Evolutionary conservation across 2,888 invertebrate genomes (phyloP).

Genomic region (Xylocampa areola): DNA sequence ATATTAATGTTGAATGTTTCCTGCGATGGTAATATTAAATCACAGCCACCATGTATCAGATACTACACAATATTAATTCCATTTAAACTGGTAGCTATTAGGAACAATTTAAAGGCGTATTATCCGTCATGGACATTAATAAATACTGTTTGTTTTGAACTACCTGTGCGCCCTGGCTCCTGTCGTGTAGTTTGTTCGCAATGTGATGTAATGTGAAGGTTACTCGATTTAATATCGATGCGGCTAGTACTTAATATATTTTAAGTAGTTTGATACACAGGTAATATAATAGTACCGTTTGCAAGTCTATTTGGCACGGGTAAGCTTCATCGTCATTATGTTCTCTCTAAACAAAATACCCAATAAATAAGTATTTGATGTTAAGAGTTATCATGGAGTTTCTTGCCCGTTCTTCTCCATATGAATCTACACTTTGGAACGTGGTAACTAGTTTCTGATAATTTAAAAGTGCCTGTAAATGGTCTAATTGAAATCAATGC

Average conservation of each 20-base stretch:
- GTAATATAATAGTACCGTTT: slow-evolving; percentile 37
- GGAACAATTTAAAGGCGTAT: slow-evolving; percentile 61
- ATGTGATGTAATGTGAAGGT: slow-evolving; percentile 47
- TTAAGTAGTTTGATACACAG: too few species aligned
- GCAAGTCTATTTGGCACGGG: slow-evolving; percentile 2
- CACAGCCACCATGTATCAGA: slow-evolving; percentile 59
- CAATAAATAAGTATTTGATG: too few species aligned
- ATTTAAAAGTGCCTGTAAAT: too few species aligned
- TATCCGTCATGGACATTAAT: slow-evolving; percentile 58
- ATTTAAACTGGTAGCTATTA: slow-evolving; percentile 75
- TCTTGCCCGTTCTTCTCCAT: too few species aligned
- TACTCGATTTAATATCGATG: slow-evolving; percentile 34
- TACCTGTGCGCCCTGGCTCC: slow-evolving; percentile 34
- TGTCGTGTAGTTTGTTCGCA: slow-evolving; percentile 42
- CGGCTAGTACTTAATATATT: slow-evolving; percentile 32
- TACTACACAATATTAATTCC: slow-evolving; percentile 66
- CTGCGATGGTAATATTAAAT: slow-evolving; percentile 66
- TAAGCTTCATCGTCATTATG: too few species aligned
- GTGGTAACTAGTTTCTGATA: too few species aligned
- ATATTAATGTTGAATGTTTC: slow-evolving; percentile 60
- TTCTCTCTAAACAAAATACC: too few species aligned
- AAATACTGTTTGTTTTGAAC: slow-evolving; percentile 55
- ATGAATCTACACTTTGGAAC: too few species aligned
- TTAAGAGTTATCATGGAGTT: too few species aligned
- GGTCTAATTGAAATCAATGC: too few species aligned